Base-by-base conservation (phyloP, 2,797 vertebrate genomes). In the Malurus leucopterus region DNA sequence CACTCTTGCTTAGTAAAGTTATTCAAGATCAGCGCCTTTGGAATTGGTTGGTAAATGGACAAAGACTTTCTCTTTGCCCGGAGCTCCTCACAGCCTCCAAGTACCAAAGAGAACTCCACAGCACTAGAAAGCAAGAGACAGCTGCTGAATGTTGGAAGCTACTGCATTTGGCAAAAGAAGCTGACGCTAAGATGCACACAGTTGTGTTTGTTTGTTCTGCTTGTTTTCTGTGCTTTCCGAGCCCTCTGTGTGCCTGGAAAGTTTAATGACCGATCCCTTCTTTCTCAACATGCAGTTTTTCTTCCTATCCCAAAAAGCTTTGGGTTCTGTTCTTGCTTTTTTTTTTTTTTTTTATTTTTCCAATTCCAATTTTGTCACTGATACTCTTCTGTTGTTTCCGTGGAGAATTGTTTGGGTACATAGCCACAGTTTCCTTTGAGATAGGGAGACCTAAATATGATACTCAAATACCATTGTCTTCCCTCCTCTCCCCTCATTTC, bases 111-210 rank as follows among this genome's bases (percentile, higher is more conserved):
- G 94, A 95, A 92, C 92, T 91, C 30, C 89, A 91, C 92, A 92
- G 89, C 88, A 82, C 86, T 95, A 95, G 94, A 93, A 94, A 95
- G 95, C 95, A 95, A 95, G 95, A 95, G 69, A 84, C 95, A 95
- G 95, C 95, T 94, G 94, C 91, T 95, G 91, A 94, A 85, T 95
- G 94, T 95, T 95, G 95, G 95, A 95, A 94, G 93, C 95, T 91
- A 91, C 94, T 95, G 92, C 95, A 95, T 95, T 93, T 95, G 93
- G 95, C 95, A 93, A 93, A 95, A 94, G 95, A 95, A 95, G 93
- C 95, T 95, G 91, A 94, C 13, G 77, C 92, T 93, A 95, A 95
- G 92, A 95, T 91, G 93, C 95, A 91, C 91, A 92, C 91, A 95
- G 90, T 94, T 92, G 78, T 95, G 90, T 95, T 95, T 93, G 94